Percentiles rank a stretch among this genome's conserved stretches.
Evolutionary conservation across 2,888 invertebrate genomes (phyloP).

Genomic region (Nomada fucata): DNA sequence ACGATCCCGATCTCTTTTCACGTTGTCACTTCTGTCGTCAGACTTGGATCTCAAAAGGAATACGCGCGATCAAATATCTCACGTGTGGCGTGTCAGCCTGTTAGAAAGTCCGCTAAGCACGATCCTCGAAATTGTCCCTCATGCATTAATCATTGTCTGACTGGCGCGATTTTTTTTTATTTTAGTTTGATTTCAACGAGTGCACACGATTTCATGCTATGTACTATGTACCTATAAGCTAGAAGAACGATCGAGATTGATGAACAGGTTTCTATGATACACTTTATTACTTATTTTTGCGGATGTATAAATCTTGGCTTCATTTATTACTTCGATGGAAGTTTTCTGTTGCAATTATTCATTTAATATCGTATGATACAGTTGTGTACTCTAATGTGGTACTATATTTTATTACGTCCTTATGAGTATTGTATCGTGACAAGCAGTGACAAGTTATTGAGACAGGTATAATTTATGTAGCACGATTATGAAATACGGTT

Average conservation of each 20-base stretch:
- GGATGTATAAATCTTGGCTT: slow-evolving; percentile 1
- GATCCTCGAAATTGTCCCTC: slow-evolving; percentile 79
- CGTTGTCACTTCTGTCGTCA: slow-evolving; percentile 66
- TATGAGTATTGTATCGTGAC: no score
- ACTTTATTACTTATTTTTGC: not conserved
- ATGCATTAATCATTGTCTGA: slow-evolving; percentile 80
- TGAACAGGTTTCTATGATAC: slow-evolving; percentile 22
- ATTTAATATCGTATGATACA: no score
- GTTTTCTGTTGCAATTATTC: no score
- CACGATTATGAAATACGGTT: no score
- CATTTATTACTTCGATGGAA: not conserved
- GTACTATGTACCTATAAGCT: slow-evolving; percentile 14
- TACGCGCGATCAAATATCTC: slow-evolving; percentile 68
- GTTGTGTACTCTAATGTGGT: no score
- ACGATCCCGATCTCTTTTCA: slow-evolving; percentile 44
- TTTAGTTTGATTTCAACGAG: slow-evolving; percentile 61
- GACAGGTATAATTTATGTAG: no score
- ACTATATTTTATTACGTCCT: no score
- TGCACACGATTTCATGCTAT: slow-evolving; percentile 36
- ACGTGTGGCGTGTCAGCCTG: slow-evolving; percentile 61
- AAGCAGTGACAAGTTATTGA: no score
- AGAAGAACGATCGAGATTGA: slow-evolving; percentile 22
- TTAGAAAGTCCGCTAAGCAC: slow-evolving; percentile 70
- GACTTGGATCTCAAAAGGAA: slow-evolving; percentile 58
- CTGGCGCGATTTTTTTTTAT: slow-evolving; percentile 60